Conservation (phyloP, 2,797 vertebrate species). For the Labeo calbasu region DNA sequence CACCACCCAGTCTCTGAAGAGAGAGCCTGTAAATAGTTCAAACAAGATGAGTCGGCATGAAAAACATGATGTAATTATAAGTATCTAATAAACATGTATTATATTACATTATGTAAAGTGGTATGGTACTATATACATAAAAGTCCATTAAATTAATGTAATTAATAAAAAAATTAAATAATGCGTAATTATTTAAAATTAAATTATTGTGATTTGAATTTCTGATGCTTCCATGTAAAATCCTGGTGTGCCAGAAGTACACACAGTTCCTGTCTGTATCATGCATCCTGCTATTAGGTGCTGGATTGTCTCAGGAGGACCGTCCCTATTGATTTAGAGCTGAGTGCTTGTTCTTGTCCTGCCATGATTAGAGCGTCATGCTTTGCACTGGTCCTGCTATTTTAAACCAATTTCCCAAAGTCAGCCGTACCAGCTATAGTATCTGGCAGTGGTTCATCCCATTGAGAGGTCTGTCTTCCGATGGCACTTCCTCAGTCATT, state of each 20-base stretch:
- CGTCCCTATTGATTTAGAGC: conserved; percentile 33
- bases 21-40: not conserved
- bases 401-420: conserved; percentile 30
- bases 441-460: conserved; percentile 11
- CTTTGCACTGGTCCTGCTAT: conserved; percentile 13
- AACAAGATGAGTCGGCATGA: not conserved
- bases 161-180: not conserved
- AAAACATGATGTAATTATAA: not conserved
- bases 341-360: conserved; percentile 35
- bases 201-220: not conserved
- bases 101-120: not conserved
- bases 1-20: not conserved
- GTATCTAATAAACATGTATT: not conserved
- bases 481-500: conserved; percentile 2
- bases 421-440: conserved; percentile 6
- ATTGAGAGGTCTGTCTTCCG: conserved; percentile 16
- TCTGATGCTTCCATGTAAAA: conserved; percentile 17
- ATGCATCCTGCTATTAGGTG: conserved; percentile 28
- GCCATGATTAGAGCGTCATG: conserved; percentile 28
- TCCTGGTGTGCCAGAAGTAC: conserved; percentile 14
- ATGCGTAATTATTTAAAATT: not conserved
- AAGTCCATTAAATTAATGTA: not conserved
- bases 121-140: not conserved
- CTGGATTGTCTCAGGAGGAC: conserved; percentile 25
- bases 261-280: conserved; percentile 18